Base-by-base conservation (phyloP, 1,140 invertebrate genomes). In the Papilio xuthus region DNA sequence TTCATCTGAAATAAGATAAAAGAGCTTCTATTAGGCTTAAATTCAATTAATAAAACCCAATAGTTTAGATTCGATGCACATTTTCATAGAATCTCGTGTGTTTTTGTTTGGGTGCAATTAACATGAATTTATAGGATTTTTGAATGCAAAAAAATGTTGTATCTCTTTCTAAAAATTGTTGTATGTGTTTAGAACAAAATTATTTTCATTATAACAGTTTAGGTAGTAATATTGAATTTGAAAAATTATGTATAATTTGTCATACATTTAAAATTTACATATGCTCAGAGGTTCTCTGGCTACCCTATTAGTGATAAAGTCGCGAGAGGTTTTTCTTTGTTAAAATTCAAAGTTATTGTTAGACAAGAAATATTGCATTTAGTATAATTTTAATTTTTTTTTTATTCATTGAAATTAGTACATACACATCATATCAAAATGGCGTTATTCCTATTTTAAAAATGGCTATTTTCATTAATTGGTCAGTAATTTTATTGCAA, bases 101-200 rank as follows among this genome's bases (percentile, higher is more conserved):
- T 60, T 60, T 41, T 41, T 53, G 7, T 69, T 78, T 15, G 63
- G 41, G 44, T 37, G 23, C 20, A 50, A 50, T 26, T 41, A 15
- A 72, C n/a, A 41, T 44, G 77, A 78, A 83, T 70, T 73, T 79
- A 50, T 80, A 77, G 74, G 79, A 78, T 78, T 69, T 69, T 79
- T 56, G 72, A 15, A 32, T 53, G 26, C 23, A 53, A 53, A 53
- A n/a, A 53, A 18, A 73, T 76, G 32, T 76, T 60, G 50, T 76
- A 26, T 41, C 20, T 76, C 32, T 41, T 47, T 7, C 10, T 67
- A 63, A 56, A 75, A 63, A 18, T 76, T 76, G 74, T 76, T 63
- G n/a, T 42, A 76, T 15, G 18, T 76, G 56, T 41, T 76, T 76
- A 60, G 53, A 63, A 26, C 20, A 76, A 76, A 63, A 63, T 72